Evolutionary conservation across 2,888 invertebrate genomes (phyloP).

Genomic region (Actias luna): DNA sequence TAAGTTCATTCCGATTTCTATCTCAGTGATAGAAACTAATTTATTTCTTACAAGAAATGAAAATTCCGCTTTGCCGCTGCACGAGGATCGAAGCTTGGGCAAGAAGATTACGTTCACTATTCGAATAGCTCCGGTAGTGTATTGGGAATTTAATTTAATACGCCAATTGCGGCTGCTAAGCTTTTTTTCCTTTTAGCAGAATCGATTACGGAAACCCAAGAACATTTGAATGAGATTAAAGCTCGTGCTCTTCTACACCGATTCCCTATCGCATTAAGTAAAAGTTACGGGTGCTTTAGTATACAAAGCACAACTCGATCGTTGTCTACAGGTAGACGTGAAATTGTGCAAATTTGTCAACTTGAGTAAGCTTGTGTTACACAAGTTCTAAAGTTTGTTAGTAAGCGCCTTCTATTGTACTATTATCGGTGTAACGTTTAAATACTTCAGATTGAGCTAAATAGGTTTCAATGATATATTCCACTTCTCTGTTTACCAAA

Average conservation of each 20-base stretch:
- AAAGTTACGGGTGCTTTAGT: background rate
- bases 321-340: no score
- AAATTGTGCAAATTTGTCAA: no score
- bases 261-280: background rate
- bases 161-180: constrained; percentile 23
- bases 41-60: constrained; percentile 2
- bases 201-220: constrained; percentile 5
- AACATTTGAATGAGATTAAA: background rate
- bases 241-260: background rate
- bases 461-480: no score
- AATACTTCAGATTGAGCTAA: no score
- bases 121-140: constrained; percentile 28
- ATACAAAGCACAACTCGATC: background rate
- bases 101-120: constrained; percentile 34
- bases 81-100: constrained; percentile 34
- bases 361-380: no score
- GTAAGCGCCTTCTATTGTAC: no score
- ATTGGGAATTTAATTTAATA: constrained; percentile 34
- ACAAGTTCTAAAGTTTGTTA: no score
- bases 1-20: background rate
- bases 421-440: no score
- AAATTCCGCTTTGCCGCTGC: background rate
- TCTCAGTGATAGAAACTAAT: background rate
- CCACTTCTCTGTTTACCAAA: no score
- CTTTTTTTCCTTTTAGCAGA: constrained; percentile 22